A percentile compares a stretch with the other conserved stretches of the same genome.
Conservation (phyloP, 2,797 vertebrate genomes). For the Sparus aurata region DNA sequence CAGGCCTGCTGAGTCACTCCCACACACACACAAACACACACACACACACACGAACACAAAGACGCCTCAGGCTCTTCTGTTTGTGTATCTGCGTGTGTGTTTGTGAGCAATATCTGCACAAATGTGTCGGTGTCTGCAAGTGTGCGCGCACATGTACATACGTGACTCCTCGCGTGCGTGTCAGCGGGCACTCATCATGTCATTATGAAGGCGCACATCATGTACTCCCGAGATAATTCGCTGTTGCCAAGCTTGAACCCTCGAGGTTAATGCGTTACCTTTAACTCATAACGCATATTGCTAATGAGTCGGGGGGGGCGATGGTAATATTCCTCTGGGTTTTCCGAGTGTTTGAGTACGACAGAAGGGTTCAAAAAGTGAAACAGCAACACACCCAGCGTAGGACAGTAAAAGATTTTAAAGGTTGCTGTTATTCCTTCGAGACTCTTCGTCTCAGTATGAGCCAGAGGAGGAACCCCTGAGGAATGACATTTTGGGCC, state of each 20-base stretch:
- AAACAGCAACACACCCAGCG: neutral
- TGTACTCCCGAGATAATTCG: constrained; percentile 48
- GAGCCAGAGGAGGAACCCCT: constrained; percentile 15
- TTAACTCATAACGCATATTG: constrained; percentile 56
- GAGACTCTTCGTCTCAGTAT: constrained; percentile 6
- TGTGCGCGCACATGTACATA: constrained; percentile 16
- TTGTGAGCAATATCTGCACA: neutral
- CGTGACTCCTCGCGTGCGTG: constrained; percentile 25
- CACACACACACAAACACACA: constrained; percentile 4
- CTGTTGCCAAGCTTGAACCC: constrained; percentile 43
- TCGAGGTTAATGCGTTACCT: constrained; percentile 43
- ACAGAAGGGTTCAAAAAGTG: constrained; percentile 22
- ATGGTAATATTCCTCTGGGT: constrained; percentile 31
- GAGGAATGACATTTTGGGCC: neutral
- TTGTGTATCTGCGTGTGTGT: neutral
- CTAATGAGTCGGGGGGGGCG: constrained; percentile 38
- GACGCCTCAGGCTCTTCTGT: constrained; percentile 19
- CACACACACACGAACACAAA: neutral
- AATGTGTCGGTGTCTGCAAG: constrained; percentile 15
- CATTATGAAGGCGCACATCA: constrained; percentile 51
- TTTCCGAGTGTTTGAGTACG: constrained; percentile 16
- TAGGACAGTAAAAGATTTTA: constrained; percentile 21
- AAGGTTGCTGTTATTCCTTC: constrained; percentile 7
- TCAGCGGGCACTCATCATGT: constrained; percentile 47
- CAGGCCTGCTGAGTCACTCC: constrained; percentile 49